These are phyloP conservation scores for Steatocranus sp. DNA, from an alignment of 2,797 vertebrate genomes.

Conservation along the genomic window DNA sequence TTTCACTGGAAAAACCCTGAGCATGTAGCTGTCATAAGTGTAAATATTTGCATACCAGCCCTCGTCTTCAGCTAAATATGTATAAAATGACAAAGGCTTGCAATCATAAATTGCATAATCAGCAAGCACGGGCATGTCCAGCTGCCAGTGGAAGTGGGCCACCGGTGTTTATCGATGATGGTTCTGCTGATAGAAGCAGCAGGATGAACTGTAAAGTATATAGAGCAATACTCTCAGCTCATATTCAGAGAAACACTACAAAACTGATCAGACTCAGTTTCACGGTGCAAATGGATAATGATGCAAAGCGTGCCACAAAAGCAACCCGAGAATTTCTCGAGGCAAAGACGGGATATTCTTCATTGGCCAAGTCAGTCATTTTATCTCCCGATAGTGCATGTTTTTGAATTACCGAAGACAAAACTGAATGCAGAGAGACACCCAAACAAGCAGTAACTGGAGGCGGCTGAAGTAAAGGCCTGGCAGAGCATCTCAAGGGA, in stretches of 20 bases:
- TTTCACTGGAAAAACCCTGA: neutral
- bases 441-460: neutral
- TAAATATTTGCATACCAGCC: neutral
- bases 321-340: neutral
- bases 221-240: neutral
- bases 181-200: neutral
- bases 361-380: neutral
- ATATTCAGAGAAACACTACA: neutral
- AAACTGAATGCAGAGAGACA: neutral
- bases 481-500: neutral
- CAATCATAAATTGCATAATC: neutral
- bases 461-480: neutral
- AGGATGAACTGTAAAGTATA: neutral
- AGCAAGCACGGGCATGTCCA: neutral
- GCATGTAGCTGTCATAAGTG: neutral
- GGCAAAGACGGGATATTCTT: neutral
- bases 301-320: neutral
- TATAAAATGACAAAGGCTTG: neutral
- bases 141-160: neutral
- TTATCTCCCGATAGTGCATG: neutral
- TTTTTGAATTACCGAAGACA: neutral
- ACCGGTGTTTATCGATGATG: neutral
- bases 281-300: neutral
- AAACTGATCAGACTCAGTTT: neutral
- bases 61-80: neutral